Percentiles rank a stretch among this genome's conserved stretches.
These are phyloP conservation scores for Ceratina japonica DNA, from an alignment of 1,140 invertebrate species.

Conservation along the genomic window DNA sequence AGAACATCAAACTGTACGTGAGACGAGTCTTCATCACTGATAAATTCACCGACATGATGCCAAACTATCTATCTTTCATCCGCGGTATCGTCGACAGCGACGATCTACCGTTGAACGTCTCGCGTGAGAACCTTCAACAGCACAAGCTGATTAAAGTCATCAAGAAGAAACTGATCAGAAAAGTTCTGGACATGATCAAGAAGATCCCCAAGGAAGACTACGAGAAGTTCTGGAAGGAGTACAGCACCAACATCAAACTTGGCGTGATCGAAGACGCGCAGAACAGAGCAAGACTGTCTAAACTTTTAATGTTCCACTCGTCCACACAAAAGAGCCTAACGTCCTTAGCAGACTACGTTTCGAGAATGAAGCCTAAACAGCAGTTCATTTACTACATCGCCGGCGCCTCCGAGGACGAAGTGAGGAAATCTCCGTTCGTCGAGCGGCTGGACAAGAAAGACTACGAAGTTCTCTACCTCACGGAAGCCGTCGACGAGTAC, in stretches of 20 bases:
- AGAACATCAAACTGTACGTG: slow-evolving; percentile 98
- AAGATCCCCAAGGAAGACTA: slow-evolving; percentile 96
- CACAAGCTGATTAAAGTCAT: slow-evolving; percentile 99
- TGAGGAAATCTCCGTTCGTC: slow-evolving; percentile 96
- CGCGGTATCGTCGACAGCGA: slow-evolving; percentile 99
- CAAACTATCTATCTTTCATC: slow-evolving; percentile 97
- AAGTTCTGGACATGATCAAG: slow-evolving; percentile 99
- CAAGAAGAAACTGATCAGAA: slow-evolving; percentile 98
- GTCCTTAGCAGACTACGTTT: slow-evolving; percentile 93
- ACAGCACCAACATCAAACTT: slow-evolving; percentile 98
- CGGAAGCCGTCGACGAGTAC: slow-evolving; percentile 99
- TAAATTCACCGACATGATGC: slow-evolving; percentile 99
- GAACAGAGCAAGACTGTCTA: slow-evolving; percentile 96
- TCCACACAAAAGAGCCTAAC: slow-evolving; percentile 87
- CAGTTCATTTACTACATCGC: slow-evolving; percentile 98
- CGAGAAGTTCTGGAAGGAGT: slow-evolving; percentile 99
- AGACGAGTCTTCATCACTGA: slow-evolving; percentile 99
- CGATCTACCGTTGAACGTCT: slow-evolving; percentile 98
- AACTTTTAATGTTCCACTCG: slow-evolving; percentile 94
- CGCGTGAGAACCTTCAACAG: slow-evolving; percentile 98
- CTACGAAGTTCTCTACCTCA: slow-evolving; percentile 97
- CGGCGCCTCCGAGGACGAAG: slow-evolving; percentile 92
- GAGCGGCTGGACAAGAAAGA: slow-evolving; percentile 96
- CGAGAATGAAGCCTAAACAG: slow-evolving; percentile 98
- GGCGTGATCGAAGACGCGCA: slow-evolving; percentile 98